A percentile compares a stretch with the other conserved stretches of the same genome.
Conservation (phyloP, 2,797 vertebrate genomes). For the Uromys caudimaculatus region DNA sequence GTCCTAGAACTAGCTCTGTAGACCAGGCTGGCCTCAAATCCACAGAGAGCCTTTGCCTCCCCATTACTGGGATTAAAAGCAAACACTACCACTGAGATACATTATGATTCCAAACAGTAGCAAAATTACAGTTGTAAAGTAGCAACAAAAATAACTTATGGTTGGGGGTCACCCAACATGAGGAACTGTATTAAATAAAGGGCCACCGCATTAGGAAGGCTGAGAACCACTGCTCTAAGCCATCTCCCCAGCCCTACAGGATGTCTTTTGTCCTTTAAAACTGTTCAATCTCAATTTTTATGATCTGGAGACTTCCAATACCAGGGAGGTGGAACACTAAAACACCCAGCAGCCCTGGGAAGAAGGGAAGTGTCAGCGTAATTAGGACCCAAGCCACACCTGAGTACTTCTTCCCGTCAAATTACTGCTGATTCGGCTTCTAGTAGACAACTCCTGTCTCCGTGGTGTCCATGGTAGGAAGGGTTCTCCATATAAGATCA, state of each 20-base stretch:
- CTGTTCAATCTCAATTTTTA: not conserved
- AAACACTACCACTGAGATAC: not conserved
- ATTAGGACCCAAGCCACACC: not conserved
- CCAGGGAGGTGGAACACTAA: not conserved
- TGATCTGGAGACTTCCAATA: not conserved
- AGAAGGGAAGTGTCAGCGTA: not conserved
- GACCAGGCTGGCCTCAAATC: not conserved
- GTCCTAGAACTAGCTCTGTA: not conserved
- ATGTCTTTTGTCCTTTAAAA: slow-evolving; percentile 55
- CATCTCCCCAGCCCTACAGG: not conserved
- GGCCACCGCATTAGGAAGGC: not conserved
- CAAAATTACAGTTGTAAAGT: not conserved
- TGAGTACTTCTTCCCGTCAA: not conserved
- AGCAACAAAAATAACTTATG: not conserved
- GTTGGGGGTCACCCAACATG: not conserved
- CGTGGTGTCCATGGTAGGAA: not conserved
- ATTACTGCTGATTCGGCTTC: not conserved
- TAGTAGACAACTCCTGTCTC: not conserved
- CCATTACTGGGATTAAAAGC: not conserved
- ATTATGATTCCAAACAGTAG: not conserved
- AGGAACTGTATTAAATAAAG: no score
- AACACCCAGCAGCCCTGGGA: not conserved
- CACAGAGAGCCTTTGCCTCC: not conserved
- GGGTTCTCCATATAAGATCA: not conserved
- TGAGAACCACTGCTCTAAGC: not conserved